Base-by-base conservation (phyloP, 1,140 invertebrate genomes). In the Anadara kagoshimensis region DNA sequence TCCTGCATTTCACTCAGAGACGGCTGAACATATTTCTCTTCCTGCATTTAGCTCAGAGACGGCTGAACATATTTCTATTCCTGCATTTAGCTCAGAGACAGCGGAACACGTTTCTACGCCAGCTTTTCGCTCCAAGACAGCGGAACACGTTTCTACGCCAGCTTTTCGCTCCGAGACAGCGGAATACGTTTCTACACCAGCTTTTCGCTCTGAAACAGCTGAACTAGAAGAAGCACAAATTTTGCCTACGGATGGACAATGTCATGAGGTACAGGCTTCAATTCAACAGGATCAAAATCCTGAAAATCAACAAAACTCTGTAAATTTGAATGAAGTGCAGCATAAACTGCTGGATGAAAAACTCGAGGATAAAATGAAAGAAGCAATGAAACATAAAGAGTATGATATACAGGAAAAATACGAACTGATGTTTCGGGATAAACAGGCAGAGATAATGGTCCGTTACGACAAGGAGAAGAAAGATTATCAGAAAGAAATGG, bases 391-490 rank as follows among this genome's bases (percentile, higher is more conserved):
- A 53, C 68, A 76, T 45, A 69, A 77, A 5, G 70, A 76, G 59
- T 81, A 78, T 69, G 79, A 81, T 14, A 53, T 79, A 43, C 77
- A 78, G 69, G 79, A 81, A 44, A 75, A 75, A 49, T 74, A 69
- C 57, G 74, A 64, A 62, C 44, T 75, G 29, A 51, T 75, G n/a
- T 61, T 79, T 53, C 61, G 75, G 36, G 51, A 63, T 12, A 70
- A 63, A 44, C 69, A 81, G 61, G 66, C 63, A 49, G 76, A 79
- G 49, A 44, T 82, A 45, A 51, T 76, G 43, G 53, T 72, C 18
- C 53, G 76, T 54, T 67, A 69, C 56, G 80, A 80, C 5, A 45
- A 57, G 14, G 76, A 83, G 51, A 76, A 78, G 49, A 76, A 76
- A 57, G 65, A 80, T 16, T 65, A 68, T 43, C 53, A 76, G 22